Percentiles rank a stretch among this genome's conserved stretches.
phyloP scores from a whole-genome alignment of 1,140 invertebrate genomes.

The Orius insidiosus region DNA sequence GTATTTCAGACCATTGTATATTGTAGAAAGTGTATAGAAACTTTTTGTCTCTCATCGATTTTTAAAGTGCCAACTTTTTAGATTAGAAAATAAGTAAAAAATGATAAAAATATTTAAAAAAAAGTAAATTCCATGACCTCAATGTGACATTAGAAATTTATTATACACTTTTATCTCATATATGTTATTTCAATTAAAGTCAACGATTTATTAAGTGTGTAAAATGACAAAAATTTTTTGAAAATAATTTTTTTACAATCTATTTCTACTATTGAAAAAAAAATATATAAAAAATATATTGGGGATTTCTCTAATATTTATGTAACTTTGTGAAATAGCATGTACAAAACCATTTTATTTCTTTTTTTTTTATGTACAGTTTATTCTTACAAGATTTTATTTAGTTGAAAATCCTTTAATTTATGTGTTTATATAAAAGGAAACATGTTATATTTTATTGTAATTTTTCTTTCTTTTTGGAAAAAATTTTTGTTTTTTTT shows the following conservation, averaged over 20 bases:
- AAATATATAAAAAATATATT: background rate
- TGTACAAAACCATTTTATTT: slow-evolving; percentile 17
- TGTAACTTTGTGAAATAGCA: background rate
- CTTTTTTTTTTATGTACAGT: slow-evolving; percentile 11
- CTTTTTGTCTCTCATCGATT: slow-evolving; percentile 16
- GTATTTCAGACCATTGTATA: slow-evolving; percentile 16
- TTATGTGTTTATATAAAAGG: slow-evolving; percentile 18
- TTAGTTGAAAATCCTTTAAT: slow-evolving; percentile 16
- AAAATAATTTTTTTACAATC: slow-evolving; percentile 4
- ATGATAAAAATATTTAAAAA: slow-evolving; percentile 8
- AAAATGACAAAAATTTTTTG: slow-evolving; percentile 10
- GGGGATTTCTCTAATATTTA: too few species aligned
- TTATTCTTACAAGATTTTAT: slow-evolving; percentile 16
- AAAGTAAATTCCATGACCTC: slow-evolving; percentile 12
- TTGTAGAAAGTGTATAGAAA: slow-evolving; percentile 17
- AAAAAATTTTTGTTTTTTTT: too few species aligned
- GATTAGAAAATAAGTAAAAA: slow-evolving; percentile 6
- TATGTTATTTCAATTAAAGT: slow-evolving; percentile 10
- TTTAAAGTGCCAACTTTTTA: slow-evolving; percentile 16
- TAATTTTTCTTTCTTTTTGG: slow-evolving; percentile 14
- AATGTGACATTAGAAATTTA: slow-evolving; percentile 12
- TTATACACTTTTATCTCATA: slow-evolving; percentile 5
- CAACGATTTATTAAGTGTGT: slow-evolving; percentile 8
- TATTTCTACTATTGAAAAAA: slow-evolving; percentile 6
- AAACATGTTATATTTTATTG: slow-evolving; percentile 17